Base-by-base conservation (phyloP, 2,797 vertebrate species). In the Lepus oiostolus region DNA sequence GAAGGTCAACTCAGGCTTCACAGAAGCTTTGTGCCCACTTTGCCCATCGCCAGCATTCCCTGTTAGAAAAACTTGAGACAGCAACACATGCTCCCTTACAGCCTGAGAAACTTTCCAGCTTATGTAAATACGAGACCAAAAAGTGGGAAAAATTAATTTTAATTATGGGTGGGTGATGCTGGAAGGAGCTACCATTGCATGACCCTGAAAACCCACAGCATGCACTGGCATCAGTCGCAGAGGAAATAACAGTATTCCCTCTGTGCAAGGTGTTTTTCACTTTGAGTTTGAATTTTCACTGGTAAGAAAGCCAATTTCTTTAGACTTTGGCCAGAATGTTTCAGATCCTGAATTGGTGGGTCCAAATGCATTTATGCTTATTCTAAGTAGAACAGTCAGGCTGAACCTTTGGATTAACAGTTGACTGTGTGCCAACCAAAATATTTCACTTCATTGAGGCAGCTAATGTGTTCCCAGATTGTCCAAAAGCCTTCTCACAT, bases 401-500 rank as follows among this genome's bases (percentile, higher is more conserved):
- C 35, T 87, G 42, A 85, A 76, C 11, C 67, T 70, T 22, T 67
- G 52, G 82, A 89, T 89, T 88, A 93, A 94, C 28, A 82, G 70
- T 67, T 0, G 13, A 80, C 65, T 26, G 30, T 8, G 2, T 91
- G 90, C 95, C 93, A 96, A 96, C 50, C 16, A 93, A 95, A 96
- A 96, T 97, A 94, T 95, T 95, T 97, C 42, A 91, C 90, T 89
- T 94, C 81, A 85, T 74, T 82, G 85, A 96, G 93, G 83, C 58
- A 87, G 79, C 58, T 85, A 77, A 71, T 75, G 79, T 65, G 60
- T 83, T 94, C 92, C 58, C 88, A 70, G 81, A 72, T 82, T 95
- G 75, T 91, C 75, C 72, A 63, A 47, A 28, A 84, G 50, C 65
- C 42, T 94, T 90, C 81, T 94, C 89, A 89, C 26, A 54, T n/a